Conservation (phyloP, 2,113 vertebrate species). For the Bos javanicus region DNA sequence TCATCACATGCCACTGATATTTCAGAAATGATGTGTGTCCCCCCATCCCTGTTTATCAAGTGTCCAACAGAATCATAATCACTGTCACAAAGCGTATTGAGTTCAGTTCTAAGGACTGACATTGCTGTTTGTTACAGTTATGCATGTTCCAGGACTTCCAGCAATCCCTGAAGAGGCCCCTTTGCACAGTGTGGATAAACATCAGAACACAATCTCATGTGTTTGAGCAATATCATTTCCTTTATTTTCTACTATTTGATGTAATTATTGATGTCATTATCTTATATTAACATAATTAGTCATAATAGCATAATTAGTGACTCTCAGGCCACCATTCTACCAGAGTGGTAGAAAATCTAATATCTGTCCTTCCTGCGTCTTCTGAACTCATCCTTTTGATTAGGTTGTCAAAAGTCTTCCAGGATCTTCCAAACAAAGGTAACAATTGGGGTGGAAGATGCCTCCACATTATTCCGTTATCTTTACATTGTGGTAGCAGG, state of each 20-base stretch:
- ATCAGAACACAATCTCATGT: not conserved
- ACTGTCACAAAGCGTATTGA: constrained; percentile 30
- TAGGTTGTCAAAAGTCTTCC: not conserved
- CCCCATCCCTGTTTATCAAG: not conserved
- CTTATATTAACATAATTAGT: constrained; percentile 23
- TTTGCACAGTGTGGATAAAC: not conserved
- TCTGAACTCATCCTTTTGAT: not conserved
- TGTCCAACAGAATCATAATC: constrained; percentile 23
- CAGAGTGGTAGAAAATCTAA: not conserved
- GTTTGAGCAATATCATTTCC: not conserved
- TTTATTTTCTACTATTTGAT: constrained; percentile 19
- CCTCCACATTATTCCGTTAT: not conserved
- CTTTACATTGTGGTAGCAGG: not conserved
- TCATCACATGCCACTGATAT: not conserved
- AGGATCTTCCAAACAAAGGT: not conserved
- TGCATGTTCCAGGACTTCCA: not conserved
- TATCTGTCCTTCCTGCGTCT: not conserved
- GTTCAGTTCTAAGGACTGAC: not conserved
- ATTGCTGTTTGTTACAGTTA: not conserved
- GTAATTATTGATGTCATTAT: not conserved
- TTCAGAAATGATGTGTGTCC: not conserved
- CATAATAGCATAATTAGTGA: not conserved
- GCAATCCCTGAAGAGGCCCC: not conserved
- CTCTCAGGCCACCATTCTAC: not conserved
- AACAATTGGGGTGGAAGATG: not conserved